Percentiles rank a stretch among this genome's conserved stretches.
These are phyloP conservation scores for Entomyzon cyanotis DNA, from an alignment of 2,113 vertebrate species.

Conservation along the genomic window DNA sequence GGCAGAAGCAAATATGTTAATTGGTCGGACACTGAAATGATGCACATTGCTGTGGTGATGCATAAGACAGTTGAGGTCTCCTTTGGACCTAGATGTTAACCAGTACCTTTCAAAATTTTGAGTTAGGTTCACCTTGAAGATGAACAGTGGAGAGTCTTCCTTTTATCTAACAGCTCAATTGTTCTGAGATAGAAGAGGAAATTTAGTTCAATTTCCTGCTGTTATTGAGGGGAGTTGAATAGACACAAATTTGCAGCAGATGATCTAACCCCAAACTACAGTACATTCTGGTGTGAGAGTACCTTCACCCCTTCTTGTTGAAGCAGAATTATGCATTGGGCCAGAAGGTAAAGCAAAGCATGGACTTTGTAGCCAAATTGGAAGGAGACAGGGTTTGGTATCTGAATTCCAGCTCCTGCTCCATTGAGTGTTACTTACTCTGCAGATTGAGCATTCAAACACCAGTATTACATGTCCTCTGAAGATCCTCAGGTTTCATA, in stretches of 20 bases:
- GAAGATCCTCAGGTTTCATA: not conserved
- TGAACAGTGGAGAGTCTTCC: not conserved
- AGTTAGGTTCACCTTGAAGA: not conserved
- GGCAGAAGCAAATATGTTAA: not conserved
- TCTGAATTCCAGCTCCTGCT: not conserved
- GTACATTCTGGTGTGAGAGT: not conserved
- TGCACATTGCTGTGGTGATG: not conserved
- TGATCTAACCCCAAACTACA: not conserved
- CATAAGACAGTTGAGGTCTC: not conserved
- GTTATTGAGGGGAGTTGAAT: not conserved
- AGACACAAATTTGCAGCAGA: not conserved
- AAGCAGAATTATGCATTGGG: not conserved
- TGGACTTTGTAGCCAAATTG: not conserved
- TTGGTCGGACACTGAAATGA: not conserved
- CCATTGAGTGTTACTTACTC: not conserved
- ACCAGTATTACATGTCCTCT: not conserved
- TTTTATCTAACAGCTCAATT: not conserved
- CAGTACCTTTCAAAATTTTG: not conserved
- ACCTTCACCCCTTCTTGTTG: not conserved
- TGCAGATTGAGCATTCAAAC: not conserved
- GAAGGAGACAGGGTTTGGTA: not conserved
- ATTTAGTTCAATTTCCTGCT: not conserved
- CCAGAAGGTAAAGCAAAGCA: not conserved
- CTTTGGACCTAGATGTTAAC: not conserved
- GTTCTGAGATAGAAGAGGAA: not conserved